Percentiles rank a stretch among this genome's conserved stretches.
Conservation (phyloP, 2,113 vertebrate genomes). For the Ochotona princeps region DNA sequence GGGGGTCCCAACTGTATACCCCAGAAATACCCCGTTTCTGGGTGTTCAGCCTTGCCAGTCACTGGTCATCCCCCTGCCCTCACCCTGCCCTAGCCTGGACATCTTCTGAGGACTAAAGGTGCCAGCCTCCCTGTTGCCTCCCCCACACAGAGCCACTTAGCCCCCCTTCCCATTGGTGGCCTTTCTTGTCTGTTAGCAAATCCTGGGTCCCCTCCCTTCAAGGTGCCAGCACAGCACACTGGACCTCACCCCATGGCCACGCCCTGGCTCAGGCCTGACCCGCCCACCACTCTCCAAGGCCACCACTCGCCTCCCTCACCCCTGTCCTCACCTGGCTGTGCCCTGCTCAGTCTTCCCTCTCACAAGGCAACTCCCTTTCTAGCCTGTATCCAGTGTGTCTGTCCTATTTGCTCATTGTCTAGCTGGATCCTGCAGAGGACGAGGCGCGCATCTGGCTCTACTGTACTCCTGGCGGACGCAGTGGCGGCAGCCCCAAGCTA, state of each 20-base stretch:
- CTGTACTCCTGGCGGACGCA: not conserved
- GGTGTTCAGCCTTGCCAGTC: conserved; percentile 58
- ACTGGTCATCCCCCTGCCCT: not conserved
- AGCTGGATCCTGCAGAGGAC: not conserved
- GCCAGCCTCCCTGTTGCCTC: not conserved
- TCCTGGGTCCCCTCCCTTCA: not conserved
- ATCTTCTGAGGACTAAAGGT: not conserved
- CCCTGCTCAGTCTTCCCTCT: not conserved
- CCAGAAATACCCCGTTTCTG: conserved; percentile 71
- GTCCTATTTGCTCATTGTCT: not conserved
- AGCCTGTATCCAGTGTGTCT: not conserved
- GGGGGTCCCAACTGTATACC: not conserved
- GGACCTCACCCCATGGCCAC: not conserved
- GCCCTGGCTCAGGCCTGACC: no score
- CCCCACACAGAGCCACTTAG: not conserved
- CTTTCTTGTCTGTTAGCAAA: not conserved
- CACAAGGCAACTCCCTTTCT: not conserved
- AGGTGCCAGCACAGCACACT: not conserved
- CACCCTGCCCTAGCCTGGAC: not conserved
- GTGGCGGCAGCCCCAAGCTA: accelerated
- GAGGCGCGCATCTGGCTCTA: not conserved
- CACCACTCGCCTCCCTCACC: not conserved
- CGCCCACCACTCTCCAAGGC: not conserved
- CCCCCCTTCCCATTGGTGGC: not conserved
- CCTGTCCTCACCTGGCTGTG: not conserved